Conservation (phyloP, 2,113 vertebrate genomes). For the Emydura subglobosa region DNA sequence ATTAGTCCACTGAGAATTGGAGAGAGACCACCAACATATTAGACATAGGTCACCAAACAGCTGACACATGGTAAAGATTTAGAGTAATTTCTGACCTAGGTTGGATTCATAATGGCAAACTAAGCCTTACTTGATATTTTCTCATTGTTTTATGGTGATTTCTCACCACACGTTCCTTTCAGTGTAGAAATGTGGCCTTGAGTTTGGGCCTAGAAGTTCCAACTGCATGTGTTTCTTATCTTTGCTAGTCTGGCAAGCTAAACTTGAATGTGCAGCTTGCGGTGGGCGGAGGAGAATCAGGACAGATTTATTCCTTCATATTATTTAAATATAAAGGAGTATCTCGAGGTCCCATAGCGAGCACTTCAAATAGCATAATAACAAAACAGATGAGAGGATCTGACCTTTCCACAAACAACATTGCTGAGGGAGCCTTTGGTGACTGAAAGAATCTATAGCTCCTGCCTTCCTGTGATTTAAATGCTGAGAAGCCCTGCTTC, state of each 20-base stretch:
- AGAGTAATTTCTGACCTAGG: background rate
- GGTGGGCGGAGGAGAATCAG: background rate
- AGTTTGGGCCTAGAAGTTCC: background rate
- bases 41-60: background rate
- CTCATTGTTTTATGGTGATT: accelerated
- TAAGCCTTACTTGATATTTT: background rate
- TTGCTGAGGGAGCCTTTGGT: background rate
- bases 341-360: accelerated
- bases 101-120: background rate
- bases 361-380: background rate
- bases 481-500: background rate
- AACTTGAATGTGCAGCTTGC: background rate
- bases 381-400: accelerated
- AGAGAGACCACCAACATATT: background rate
- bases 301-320: background rate
- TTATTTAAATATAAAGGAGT: background rate
- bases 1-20: background rate
- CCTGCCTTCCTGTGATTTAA: constrained; percentile 48
- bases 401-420: background rate
- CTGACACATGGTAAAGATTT: accelerated
- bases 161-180: background rate
- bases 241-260: background rate
- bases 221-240: background rate
- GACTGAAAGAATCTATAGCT: background rate
- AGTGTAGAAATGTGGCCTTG: background rate